Base-by-base conservation (phyloP, 2,113 vertebrate genomes). In the Bos indicus region DNA sequence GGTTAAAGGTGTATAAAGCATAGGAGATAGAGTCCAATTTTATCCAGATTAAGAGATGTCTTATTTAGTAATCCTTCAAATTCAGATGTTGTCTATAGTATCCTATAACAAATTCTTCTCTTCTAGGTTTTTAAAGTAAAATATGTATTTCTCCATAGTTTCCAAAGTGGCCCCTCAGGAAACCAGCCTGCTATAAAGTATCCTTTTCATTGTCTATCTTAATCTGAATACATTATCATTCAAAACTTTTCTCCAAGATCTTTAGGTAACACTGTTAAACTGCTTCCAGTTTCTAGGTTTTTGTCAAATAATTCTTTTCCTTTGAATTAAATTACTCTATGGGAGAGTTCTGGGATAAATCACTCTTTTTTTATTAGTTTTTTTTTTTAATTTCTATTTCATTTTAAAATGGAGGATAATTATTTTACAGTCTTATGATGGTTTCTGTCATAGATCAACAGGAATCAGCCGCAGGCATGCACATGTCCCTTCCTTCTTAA, bases 271-370 rank as follows among this genome's bases (percentile, higher is more conserved):
- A 59, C 26, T 33, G 40, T 12, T 56, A 30, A 93, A 26, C 7
- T 59, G 26, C 40, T 90, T 52, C 56, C 4, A 51, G 40, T 17
- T 91, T 86, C 78, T 67, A 62, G 48, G 51, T 94, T 95, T 89
- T 94, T 71, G 52, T 46, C 89, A 97, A 43, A 51, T 67, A 78
- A 86, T 51, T 94, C 19, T 5, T 77, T 59, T n/a, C n/a, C 36
- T 96, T 46, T 19, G 21, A 19, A 74, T 81, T 28, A 84, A 85
- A 56, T 64, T 23, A 71, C 7, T 7, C 43, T 67, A 2, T 51
- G 48, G 26, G 28, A 82, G 51, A 91, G 59, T 90, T 48, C 21
- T 23, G 16, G 10, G 17, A 25, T 48, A 83, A 59, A 77, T 51
- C 33, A 30, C 26, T 90, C 83, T 77, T 51, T 77, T 23, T 43